Conservation (phyloP, 2,888 invertebrate genomes). For the Xestia xanthographa region DNA sequence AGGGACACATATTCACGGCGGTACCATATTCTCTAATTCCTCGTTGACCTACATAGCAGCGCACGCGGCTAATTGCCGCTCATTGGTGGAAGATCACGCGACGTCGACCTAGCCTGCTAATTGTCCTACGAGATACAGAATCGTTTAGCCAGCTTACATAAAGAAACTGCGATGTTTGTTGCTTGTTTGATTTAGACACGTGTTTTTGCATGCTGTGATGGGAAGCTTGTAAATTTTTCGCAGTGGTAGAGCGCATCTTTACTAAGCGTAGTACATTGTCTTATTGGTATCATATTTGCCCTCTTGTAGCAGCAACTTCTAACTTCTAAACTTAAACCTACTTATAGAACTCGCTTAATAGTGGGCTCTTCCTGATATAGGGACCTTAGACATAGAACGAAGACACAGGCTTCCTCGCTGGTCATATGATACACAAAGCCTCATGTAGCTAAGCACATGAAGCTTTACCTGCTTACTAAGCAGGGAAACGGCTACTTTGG, state of each 20-base stretch:
- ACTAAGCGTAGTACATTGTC: neutral
- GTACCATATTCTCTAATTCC: constrained; percentile 73
- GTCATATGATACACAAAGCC: too few relatives aligned
- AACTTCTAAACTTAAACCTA: neutral
- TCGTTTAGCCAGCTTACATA: constrained; percentile 51
- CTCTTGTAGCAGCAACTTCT: neutral
- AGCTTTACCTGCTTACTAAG: too few relatives aligned
- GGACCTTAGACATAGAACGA: neutral
- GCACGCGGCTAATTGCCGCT: constrained; percentile 80
- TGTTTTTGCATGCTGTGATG: constrained; percentile 14
- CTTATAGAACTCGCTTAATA: neutral
- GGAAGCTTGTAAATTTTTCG: neutral
- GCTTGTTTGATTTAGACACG: constrained; percentile 14
- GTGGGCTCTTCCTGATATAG: neutral
- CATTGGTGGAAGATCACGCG: constrained; percentile 79
- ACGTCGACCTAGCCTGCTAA: constrained; percentile 79
- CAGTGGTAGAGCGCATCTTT: neutral
- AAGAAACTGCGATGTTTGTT: constrained; percentile 39
- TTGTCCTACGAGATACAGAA: constrained; percentile 68
- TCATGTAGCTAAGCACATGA: too few relatives aligned
- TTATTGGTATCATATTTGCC: too few relatives aligned
- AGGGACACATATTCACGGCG: constrained; percentile 58
- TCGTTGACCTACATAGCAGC: constrained; percentile 79
- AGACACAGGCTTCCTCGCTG: neutral
- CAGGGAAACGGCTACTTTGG: neutral